These are phyloP conservation scores for Trichopoda pennipes DNA, from an alignment of 2,888 invertebrate genomes.

Conservation along the genomic window DNA sequence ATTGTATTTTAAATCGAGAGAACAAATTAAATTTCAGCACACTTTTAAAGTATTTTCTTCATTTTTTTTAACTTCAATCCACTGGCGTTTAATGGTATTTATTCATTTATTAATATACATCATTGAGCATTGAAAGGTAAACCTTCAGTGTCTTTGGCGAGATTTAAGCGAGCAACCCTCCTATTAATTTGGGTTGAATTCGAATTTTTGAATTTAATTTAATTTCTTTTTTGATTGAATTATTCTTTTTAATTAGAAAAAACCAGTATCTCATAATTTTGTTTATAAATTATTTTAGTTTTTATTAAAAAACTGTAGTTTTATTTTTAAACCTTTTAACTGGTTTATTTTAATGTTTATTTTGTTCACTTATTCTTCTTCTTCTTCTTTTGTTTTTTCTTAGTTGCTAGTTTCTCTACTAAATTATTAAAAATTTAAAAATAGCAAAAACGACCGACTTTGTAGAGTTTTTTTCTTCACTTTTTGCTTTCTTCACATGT, in stretches of 20 bases:
- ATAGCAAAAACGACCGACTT: conserved; percentile 26
- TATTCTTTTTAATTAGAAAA: too few relatives aligned
- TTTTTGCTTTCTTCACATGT: conserved; percentile 29
- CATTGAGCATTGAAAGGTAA: too few relatives aligned
- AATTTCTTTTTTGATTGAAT: not conserved
- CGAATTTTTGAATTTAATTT: not conserved
- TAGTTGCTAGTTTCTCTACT: too few relatives aligned
- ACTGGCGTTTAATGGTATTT: not conserved
- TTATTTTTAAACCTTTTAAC: too few relatives aligned
- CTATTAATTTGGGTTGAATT: conserved; percentile 16
- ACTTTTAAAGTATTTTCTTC: conserved; percentile 14
- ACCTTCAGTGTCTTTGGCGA: too few relatives aligned
- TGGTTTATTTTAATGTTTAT: too few relatives aligned
- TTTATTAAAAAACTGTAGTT: too few relatives aligned
- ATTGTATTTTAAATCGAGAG: not conserved
- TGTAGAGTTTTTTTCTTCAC: conserved; percentile 45
- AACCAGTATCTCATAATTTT: too few relatives aligned
- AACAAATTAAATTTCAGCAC: not conserved
- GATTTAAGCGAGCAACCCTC: too few relatives aligned
- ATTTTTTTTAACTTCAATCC: not conserved
- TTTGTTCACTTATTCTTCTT: too few relatives aligned
- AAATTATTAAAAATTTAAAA: conserved; percentile 55
- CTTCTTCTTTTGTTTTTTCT: too few relatives aligned
- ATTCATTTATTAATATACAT: not conserved
- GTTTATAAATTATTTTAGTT: too few relatives aligned